A percentile compares a stretch with the other conserved stretches of the same genome.
Conservation (phyloP, 2,888 invertebrate genomes). For the Thera britannica region DNA sequence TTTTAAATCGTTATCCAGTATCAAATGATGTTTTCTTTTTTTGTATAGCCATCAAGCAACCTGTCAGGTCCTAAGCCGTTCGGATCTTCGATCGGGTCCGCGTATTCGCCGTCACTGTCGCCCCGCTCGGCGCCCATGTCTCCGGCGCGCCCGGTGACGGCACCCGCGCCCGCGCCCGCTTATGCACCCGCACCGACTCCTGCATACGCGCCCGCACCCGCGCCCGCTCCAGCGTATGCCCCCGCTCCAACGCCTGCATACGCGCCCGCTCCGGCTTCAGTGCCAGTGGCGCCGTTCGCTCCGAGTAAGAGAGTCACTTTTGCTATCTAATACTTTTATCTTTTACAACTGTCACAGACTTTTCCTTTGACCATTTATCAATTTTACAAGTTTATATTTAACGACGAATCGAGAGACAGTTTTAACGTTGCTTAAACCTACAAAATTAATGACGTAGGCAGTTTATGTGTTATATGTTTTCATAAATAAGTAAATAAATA, state of each 20-base stretch:
- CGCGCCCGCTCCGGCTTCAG: slow-evolving; percentile 37
- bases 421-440: not conserved
- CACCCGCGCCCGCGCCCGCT: slow-evolving; percentile 51
- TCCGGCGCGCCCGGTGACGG: slow-evolving; percentile 71
- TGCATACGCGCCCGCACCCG: slow-evolving; percentile 49
- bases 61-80: slow-evolving; percentile 86
- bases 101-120: slow-evolving; percentile 79
- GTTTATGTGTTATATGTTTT: too few relatives aligned
- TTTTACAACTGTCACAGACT: slow-evolving; percentile 1
- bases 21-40: slow-evolving; percentile 1
- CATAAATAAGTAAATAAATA: too few relatives aligned
- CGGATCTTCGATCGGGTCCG: slow-evolving; percentile 84
- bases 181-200: slow-evolving; percentile 38
- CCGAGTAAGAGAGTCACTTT: slow-evolving; percentile 84
- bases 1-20: not conserved
- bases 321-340: slow-evolving; percentile 61
- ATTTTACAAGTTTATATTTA: not conserved
- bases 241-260: slow-evolving; percentile 32
- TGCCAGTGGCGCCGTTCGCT: slow-evolving; percentile 60
- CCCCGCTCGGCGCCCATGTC: slow-evolving; percentile 81
- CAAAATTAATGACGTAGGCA: not conserved
- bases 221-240: slow-evolving; percentile 49
- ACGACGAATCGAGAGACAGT: not conserved
- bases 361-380: not conserved
- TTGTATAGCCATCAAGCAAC: slow-evolving; percentile 78